phyloP scores from a whole-genome alignment of 2,797 vertebrate genomes.

The Schizopygopsis pylzovi region DNA sequence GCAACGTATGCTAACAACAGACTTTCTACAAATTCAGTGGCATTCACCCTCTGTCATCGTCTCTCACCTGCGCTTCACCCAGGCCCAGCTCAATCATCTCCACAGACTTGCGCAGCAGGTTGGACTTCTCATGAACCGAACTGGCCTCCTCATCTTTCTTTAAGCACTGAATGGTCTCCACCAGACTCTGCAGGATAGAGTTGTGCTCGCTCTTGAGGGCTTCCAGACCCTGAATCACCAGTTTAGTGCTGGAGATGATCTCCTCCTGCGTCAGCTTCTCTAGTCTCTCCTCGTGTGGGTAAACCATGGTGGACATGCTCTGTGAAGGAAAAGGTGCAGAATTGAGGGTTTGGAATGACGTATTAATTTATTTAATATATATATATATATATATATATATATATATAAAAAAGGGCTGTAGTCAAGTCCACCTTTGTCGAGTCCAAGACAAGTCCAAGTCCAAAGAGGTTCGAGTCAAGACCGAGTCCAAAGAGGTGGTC shows the following conservation, averaged over 20 bases:
- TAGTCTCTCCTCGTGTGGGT: conserved; percentile 77
- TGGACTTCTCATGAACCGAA: conserved; percentile 84
- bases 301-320: conserved; percentile 80
- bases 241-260: conserved; percentile 83
- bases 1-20: background rate
- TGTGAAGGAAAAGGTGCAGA: background rate
- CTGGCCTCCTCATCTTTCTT: conserved; percentile 86
- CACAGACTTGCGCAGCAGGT: conserved; percentile 83
- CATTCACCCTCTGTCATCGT: no score
- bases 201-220: conserved; percentile 86
- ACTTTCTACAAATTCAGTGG: background rate
- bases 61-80: conserved; percentile 82
- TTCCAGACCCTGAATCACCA: conserved; percentile 86
- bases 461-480: no score
- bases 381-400: no score
- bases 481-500: no score
- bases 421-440: no score
- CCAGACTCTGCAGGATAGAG: conserved; percentile 83
- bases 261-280: conserved; percentile 86
- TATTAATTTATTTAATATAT: background rate
- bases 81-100: conserved; percentile 88
- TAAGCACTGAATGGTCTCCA: conserved; percentile 86
- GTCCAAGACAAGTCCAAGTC: no score
- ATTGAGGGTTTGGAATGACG: background rate
- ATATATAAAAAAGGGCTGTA: no score